Evolutionary conservation across 2,113 vertebrate genomes (phyloP).

Genomic region (Mandrillus leucophaeus): DNA sequence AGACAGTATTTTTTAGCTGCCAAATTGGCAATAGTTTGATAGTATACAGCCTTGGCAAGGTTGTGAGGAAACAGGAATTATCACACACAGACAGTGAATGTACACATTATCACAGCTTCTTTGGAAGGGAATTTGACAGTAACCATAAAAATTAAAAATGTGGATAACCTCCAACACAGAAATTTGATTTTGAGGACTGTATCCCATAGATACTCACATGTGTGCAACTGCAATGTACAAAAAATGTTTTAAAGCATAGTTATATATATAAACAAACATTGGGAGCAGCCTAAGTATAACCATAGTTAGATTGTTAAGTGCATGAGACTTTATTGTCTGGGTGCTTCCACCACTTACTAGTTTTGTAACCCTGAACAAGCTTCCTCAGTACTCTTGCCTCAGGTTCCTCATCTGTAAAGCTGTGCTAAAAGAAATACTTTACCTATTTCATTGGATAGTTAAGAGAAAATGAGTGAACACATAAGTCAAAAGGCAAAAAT

Average conservation of each 20-base stretch:
- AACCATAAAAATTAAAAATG: constrained; percentile 26
- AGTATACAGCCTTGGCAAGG: constrained; percentile 46
- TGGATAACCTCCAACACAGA: neutral
- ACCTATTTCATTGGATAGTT: neutral
- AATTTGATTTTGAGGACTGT: constrained; percentile 51
- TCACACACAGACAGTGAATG: neutral
- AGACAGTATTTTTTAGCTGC: constrained; percentile 44
- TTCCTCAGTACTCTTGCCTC: neutral
- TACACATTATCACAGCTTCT: constrained; percentile 11
- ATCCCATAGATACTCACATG: neutral
- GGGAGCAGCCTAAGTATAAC: neutral
- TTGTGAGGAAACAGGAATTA: constrained; percentile 10
- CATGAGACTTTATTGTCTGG: neutral
- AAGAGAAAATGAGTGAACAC: neutral
- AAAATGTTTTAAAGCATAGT: neutral
- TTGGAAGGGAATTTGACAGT: constrained; percentile 41
- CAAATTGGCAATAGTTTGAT: constrained; percentile 55
- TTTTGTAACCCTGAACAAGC: neutral
- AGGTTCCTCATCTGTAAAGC: neutral
- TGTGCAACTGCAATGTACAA: neutral
- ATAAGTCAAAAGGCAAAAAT: neutral
- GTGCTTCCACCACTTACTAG: neutral
- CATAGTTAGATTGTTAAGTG: neutral
- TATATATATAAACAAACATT: neutral
- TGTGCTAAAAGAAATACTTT: neutral